A percentile compares a stretch with the other conserved stretches of the same genome.
Conservation (phyloP, 1,140 invertebrate genomes). For the Planococcus citri region DNA sequence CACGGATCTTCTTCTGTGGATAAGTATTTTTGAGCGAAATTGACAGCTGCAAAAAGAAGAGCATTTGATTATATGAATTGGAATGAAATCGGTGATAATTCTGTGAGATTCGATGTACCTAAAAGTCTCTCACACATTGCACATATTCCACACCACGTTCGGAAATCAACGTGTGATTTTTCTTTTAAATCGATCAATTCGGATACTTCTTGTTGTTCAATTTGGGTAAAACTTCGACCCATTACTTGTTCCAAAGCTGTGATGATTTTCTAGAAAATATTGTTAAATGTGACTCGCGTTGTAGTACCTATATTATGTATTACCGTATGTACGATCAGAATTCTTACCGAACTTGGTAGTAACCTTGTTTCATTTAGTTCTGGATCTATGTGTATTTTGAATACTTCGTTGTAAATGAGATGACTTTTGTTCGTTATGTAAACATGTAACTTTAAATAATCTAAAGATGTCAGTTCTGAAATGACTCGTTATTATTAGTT, state of each 20-base stretch:
- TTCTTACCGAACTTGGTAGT: not conserved
- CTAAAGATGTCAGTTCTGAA: slow-evolving; percentile 44
- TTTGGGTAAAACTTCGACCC: slow-evolving; percentile 40
- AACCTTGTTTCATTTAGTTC: slow-evolving; percentile 26
- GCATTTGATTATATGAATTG: not conserved
- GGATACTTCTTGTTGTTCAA: slow-evolving; percentile 37
- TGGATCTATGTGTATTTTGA: slow-evolving; percentile 35
- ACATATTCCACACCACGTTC: slow-evolving; percentile 53
- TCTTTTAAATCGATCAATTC: slow-evolving; percentile 37
- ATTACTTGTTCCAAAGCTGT: slow-evolving; percentile 46
- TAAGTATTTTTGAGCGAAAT: slow-evolving; percentile 31
- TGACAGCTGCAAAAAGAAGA: slow-evolving; percentile 29
- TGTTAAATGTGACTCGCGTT: too few relatives aligned
- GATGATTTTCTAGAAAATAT: slow-evolving; percentile 34
- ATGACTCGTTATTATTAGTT: not conserved
- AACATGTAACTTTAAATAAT: slow-evolving; percentile 46
- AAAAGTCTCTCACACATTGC: slow-evolving; percentile 48
- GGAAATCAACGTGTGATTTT: slow-evolving; percentile 41
- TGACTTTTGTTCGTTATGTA: slow-evolving; percentile 47
- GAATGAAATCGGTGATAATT: not conserved
- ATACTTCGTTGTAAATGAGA: slow-evolving; percentile 43
- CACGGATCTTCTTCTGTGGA: slow-evolving; percentile 33
- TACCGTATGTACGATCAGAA: not conserved
- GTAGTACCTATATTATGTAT: slow-evolving; percentile 15
- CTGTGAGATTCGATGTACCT: slow-evolving; percentile 27